A percentile compares a stretch with the other conserved stretches of the same genome.
These are phyloP conservation scores for Pitangus sulphuratus DNA, from an alignment of 2,797 vertebrate species.

Conservation along the genomic window DNA sequence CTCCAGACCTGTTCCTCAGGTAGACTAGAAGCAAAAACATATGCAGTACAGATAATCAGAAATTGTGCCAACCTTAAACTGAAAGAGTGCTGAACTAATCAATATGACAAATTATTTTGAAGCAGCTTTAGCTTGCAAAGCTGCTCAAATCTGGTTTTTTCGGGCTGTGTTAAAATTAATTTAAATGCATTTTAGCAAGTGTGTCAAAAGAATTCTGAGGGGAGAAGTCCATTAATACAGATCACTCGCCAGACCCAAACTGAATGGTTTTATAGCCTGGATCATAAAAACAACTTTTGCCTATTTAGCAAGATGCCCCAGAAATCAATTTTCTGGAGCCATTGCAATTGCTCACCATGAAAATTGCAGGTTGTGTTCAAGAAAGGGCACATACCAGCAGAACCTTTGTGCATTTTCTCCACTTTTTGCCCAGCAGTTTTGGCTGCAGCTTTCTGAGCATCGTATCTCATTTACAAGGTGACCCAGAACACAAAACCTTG, in stretches of 20 bases:
- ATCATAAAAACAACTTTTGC: constrained; percentile 15
- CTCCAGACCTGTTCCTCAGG: not conserved
- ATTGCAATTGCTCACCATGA: not conserved
- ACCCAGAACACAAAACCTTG: constrained; percentile 61
- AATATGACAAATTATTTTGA: not conserved
- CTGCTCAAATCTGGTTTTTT: not conserved
- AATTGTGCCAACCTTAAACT: not conserved
- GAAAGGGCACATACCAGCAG: not conserved
- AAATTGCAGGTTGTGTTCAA: not conserved
- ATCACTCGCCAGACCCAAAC: not conserved
- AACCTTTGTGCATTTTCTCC: not conserved
- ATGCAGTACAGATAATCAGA: not conserved
- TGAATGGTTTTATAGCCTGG: not conserved
- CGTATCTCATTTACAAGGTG: constrained; percentile 69
- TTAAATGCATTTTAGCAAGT: constrained; percentile 11
- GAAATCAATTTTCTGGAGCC: not conserved
- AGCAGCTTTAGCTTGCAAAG: not conserved
- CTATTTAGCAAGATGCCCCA: constrained; percentile 22
- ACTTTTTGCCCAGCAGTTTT: not conserved
- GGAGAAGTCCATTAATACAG: not conserved
- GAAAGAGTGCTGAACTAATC: not conserved
- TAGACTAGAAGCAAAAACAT: not conserved
- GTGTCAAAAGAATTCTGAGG: not conserved
- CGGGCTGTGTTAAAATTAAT: constrained; percentile 16
- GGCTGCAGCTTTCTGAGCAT: constrained; percentile 34